A percentile compares a stretch with the other conserved stretches of the same genome.
These are phyloP conservation scores for Eremophila alpestris DNA, from an alignment of 2,797 vertebrate genomes.

Conservation along the genomic window DNA sequence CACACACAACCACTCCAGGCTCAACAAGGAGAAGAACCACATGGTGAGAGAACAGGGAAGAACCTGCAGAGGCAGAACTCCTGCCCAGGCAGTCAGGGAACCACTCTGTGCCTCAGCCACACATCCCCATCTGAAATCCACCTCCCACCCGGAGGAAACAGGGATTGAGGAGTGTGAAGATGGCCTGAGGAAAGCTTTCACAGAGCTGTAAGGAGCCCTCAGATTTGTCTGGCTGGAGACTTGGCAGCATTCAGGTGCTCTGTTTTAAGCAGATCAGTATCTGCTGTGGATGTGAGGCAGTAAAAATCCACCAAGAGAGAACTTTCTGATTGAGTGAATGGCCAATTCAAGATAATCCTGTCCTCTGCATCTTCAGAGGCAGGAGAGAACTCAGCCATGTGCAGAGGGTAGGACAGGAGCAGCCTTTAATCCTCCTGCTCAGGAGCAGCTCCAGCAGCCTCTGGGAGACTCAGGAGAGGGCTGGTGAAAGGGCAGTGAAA, in stretches of 20 bases:
- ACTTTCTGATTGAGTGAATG: not conserved
- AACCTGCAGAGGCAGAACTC: not conserved
- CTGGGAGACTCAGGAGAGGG: not conserved
- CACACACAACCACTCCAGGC: not conserved
- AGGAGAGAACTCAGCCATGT: not conserved
- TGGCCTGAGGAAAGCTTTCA: not conserved
- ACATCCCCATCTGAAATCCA: accelerated
- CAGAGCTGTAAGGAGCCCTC: no score
- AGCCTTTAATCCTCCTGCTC: not conserved
- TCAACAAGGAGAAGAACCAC: not conserved
- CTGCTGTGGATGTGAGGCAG: not conserved
- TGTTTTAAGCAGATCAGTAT: not conserved
- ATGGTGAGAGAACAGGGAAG: not conserved
- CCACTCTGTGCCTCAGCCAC: not conserved
- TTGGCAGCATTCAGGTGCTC: not conserved
- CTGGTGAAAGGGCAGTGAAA: conserved; percentile 16
- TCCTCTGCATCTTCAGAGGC: not conserved
- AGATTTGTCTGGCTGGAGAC: not conserved
- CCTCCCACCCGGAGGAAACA: not conserved
- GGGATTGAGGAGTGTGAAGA: not conserved
- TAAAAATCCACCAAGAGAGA: not conserved
- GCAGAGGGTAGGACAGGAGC: not conserved
- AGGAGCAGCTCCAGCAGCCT: not conserved
- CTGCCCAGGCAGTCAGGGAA: not conserved
- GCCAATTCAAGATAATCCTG: not conserved